Evolutionary conservation across 2,113 vertebrate species (phyloP).

Genomic region (Cygnus atratus): DNA sequence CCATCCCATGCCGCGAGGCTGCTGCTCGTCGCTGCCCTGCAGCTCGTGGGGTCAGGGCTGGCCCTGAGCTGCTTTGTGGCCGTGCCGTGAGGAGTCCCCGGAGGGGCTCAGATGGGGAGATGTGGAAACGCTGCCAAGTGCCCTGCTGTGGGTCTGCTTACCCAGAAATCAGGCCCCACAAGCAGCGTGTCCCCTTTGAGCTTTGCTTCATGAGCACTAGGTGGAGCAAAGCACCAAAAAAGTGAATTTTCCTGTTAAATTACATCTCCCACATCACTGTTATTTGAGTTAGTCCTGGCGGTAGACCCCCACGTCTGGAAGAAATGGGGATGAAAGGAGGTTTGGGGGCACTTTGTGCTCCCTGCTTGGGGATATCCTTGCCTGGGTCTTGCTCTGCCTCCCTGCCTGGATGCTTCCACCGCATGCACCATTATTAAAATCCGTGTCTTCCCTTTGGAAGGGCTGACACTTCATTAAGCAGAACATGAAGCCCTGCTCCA

Average conservation of each 20-base stretch:
- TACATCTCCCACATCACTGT: too few species aligned
- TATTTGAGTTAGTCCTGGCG: rapidly evolving
- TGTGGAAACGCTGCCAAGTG: too few species aligned
- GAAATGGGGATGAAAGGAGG: not conserved
- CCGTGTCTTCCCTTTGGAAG: not conserved
- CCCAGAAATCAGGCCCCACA: too few species aligned
- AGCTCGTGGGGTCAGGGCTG: too few species aligned
- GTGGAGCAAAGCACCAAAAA: not conserved
- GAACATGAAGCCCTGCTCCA: not conserved
- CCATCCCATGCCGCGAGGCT: too few species aligned
- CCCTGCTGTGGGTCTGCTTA: too few species aligned
- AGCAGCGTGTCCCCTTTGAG: not conserved
- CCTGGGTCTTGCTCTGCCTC: not conserved
- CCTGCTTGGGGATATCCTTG: not conserved
- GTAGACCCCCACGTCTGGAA: rapidly evolving
- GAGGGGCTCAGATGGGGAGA: too few species aligned
- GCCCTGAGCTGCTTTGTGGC: too few species aligned
- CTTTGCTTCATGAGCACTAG: not conserved
- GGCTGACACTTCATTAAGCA: not conserved
- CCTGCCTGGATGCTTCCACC: rapidly evolving
- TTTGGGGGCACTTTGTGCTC: not conserved
- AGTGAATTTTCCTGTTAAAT: not conserved
- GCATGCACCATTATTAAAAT: not conserved
- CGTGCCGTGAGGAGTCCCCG: too few species aligned
- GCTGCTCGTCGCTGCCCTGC: too few species aligned